Evolutionary conservation across 2,113 vertebrate species (phyloP).

Genomic region (Microcebus jonahi): DNA sequence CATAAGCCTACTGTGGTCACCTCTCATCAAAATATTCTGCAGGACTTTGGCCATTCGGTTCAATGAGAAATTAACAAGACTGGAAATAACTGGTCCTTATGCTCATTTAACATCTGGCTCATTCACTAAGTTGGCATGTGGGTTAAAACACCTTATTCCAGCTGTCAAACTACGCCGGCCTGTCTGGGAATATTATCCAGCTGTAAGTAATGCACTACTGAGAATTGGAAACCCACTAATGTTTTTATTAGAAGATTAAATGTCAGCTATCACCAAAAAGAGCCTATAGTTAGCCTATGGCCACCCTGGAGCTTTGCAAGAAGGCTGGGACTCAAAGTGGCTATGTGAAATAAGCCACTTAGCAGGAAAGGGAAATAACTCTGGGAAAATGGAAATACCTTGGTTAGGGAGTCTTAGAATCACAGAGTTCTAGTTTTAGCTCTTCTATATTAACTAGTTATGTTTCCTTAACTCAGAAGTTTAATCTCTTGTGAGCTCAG

Average conservation of each 20-base stretch:
- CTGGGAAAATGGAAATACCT: neutral
- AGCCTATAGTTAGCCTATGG: neutral
- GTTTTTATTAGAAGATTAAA: constrained; percentile 32
- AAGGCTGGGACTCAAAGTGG: neutral
- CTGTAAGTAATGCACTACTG: neutral
- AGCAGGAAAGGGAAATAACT: neutral
- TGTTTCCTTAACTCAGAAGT: neutral
- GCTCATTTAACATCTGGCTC: constrained; percentile 11
- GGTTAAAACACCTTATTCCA: constrained; percentile 24
- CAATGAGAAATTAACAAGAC: neutral
- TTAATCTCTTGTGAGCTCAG: neutral
- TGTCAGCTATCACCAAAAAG: neutral
- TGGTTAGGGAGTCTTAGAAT: neutral
- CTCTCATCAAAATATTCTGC: neutral
- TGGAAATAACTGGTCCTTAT: neutral
- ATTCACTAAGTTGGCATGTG: constrained; percentile 15
- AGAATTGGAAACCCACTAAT: neutral
- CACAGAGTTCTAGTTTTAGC: neutral
- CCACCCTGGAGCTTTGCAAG: neutral
- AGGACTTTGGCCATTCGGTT: constrained; percentile 2
- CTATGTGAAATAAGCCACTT: neutral
- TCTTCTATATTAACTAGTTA: neutral
- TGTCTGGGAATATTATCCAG: neutral
- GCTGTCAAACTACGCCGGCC: neutral
- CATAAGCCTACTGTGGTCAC: neutral